Base-by-base conservation (phyloP, 2,797 vertebrate species). In the Phataginus tricuspis region DNA sequence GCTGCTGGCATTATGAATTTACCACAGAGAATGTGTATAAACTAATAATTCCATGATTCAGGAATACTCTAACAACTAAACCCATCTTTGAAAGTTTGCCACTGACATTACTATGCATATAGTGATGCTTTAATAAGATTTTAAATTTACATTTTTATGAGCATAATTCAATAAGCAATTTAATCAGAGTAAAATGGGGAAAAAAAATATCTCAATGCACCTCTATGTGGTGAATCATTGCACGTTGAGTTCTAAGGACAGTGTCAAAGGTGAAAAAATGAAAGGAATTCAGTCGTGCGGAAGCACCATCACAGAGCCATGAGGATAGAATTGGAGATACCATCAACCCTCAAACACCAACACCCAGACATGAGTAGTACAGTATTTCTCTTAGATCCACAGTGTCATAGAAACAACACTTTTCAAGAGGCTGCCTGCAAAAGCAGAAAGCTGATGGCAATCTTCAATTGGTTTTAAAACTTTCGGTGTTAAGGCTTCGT, bases 341-440 rank as follows among this genome's bases (percentile, higher is more conserved):
- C 53, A 75, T 64, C 45, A 57, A 13, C 21, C 27, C 27, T 95
- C 37, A 77, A 71, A 79, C 25, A 79, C 5, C 57, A 78, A 85
- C 9, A 72, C 7, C 57, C 78, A 95, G 39, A 59, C 19, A 51
- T 63, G 80, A 87, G 49, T 31, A 19, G 5, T 27, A 12, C 45
- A 45, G 45, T 59, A 74, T 79, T 89, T 89, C 37, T 86, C 15
- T 85, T 37, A 57, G 25, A 91, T 69, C 18, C 45, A 61, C 55
- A 29, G n/a, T 63, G 21, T 90, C 71, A 94, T 49, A 88, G 53
- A 96, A 94, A 94, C 16, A 92, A 92, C 2, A 37, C 34, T 85
- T 80, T 91, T 88, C 68, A 71, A 21, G 59, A 89, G 85, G 84
- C 29, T 86, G 6, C 69, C 55, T 72, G 2, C 29, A 74, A 59